phyloP scores from a whole-genome alignment of 2,113 vertebrate species.

The Dipodomys ordii region DNA sequence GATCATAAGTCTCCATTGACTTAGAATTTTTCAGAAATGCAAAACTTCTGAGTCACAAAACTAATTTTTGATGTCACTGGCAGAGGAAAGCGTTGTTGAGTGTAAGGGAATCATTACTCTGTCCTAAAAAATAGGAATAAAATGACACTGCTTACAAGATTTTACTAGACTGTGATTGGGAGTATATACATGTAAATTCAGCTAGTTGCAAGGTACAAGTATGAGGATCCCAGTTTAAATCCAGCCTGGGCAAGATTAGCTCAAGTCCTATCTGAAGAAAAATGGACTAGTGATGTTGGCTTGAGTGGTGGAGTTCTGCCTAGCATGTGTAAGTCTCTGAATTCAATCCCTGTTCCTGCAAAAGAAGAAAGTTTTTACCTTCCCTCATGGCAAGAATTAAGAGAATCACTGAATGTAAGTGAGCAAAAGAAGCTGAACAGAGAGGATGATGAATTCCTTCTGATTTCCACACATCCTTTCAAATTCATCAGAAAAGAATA shows the following conservation, averaged over 20 bases:
- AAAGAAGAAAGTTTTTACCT: neutral
- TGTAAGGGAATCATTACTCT: neutral
- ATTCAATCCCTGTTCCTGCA: too few relatives aligned
- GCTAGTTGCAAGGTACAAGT: too few relatives aligned
- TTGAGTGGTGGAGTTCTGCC: too few relatives aligned
- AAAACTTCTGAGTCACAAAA: conserved; percentile 1
- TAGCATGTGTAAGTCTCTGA: too few relatives aligned
- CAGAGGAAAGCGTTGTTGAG: neutral
- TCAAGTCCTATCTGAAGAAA: too few relatives aligned
- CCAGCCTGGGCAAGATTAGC: too few relatives aligned
- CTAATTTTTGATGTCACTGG: neutral
- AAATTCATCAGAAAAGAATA: conserved; percentile 6
- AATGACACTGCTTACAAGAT: neutral
- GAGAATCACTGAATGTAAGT: neutral
- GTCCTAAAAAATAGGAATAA: neutral
- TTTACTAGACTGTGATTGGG: too few relatives aligned
- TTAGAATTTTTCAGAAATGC: neutral
- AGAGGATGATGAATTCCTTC: neutral
- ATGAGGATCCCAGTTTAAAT: too few relatives aligned
- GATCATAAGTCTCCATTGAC: neutral
- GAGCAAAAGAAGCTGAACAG: neutral
- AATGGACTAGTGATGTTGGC: too few relatives aligned
- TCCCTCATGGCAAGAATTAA: neutral
- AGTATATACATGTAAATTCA: too few relatives aligned
- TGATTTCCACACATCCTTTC: neutral